Percentiles rank a stretch among this genome's conserved stretches.
Conservation (phyloP, 2,113 vertebrate species). For the Phaetusa simplex region DNA sequence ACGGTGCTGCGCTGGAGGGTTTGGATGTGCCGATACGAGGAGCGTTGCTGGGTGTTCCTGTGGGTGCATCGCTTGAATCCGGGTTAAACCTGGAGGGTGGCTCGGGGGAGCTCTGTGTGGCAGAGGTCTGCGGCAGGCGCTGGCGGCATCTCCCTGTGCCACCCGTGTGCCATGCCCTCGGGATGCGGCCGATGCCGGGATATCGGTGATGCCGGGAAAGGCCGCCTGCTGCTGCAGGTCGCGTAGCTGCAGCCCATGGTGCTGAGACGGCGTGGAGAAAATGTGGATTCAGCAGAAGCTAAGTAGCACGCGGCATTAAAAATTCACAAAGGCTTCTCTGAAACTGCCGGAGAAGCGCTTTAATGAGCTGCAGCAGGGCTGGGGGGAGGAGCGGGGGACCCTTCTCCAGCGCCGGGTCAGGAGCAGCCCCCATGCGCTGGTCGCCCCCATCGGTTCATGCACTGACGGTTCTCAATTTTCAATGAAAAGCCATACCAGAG, state of each 20-base stretch:
- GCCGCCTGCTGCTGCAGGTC: background rate
- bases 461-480: background rate
- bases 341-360: background rate
- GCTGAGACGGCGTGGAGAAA: background rate
- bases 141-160: background rate
- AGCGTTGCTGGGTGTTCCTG: rapidly evolving
- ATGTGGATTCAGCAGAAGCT: conserved; percentile 38
- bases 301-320: conserved; percentile 42
- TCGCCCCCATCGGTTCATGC: background rate
- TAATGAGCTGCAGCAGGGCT: background rate
- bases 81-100: background rate
- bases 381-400: background rate
- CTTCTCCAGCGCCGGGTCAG: background rate
- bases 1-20: background rate
- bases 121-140: background rate
- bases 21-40: rapidly evolving
- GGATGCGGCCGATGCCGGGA: background rate
- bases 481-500: background rate
- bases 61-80: rapidly evolving
- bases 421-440: no score
- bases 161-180: rapidly evolving
- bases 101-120: background rate
- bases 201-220: rapidly evolving
- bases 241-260: background rate
- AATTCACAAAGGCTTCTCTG: conserved; percentile 38